These are phyloP conservation scores for Ditylenchus dipsaci DNA, from an alignment of 1,140 invertebrate genomes.

Conservation along the genomic window DNA sequence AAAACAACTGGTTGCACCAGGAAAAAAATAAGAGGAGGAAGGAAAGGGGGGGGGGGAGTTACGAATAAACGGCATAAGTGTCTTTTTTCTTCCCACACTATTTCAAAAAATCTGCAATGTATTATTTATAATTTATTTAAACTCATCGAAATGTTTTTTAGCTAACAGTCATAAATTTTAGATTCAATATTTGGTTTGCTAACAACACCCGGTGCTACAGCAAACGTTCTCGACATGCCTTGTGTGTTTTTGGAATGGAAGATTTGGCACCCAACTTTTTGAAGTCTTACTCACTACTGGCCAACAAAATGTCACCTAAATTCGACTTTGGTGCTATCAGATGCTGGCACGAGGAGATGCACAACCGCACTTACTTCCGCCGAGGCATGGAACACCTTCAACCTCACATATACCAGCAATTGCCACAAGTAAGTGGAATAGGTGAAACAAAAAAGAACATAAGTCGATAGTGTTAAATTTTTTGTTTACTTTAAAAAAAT, in stretches of 20 bases:
- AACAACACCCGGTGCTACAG: conserved; percentile 4
- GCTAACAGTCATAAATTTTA: background rate
- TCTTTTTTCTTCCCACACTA: too few relatives aligned
- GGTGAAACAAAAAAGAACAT: background rate
- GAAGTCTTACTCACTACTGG: conserved; percentile 8
- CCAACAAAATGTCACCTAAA: conserved; percentile 60
- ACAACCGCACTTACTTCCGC: conserved; percentile 6
- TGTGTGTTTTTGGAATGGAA: conserved; percentile 41
- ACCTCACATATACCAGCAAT: background rate
- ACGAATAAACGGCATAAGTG: too few relatives aligned
- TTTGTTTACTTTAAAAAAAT: background rate
- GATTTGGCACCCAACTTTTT: conserved; percentile 27
- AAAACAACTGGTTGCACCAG: too few relatives aligned
- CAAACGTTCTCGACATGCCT: conserved; percentile 12
- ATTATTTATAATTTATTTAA: too few relatives aligned
- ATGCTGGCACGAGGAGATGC: conserved; percentile 13
- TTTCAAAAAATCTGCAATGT: too few relatives aligned
- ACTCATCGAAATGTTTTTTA: too few relatives aligned
- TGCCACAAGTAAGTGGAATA: background rate
- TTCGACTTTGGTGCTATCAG: conserved; percentile 62
- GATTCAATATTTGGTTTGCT: conserved; percentile 1
- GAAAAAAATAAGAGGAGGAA: too few relatives aligned
- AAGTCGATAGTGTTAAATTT: background rate
- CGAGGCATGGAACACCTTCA: background rate
- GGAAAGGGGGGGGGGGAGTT: too few relatives aligned